These are phyloP conservation scores for Octodonta nipae DNA, from an alignment of 2,888 invertebrate species.

Conservation along the genomic window DNA sequence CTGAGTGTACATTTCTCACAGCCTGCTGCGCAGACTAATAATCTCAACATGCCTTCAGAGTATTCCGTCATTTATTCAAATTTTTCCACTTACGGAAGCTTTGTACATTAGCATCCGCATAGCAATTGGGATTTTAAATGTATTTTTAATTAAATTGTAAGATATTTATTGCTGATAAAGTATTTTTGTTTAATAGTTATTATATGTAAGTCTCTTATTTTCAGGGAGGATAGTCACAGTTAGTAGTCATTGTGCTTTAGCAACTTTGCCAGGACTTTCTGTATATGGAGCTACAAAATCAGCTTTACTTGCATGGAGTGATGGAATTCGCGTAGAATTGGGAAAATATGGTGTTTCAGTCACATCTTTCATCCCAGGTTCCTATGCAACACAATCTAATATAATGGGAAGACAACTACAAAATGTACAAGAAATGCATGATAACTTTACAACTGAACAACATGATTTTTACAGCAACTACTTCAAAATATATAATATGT, in stretches of 20 bases:
- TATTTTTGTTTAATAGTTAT: too few relatives aligned
- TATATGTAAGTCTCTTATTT: too few relatives aligned
- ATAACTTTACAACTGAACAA: conserved; percentile 49
- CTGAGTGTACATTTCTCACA: too few relatives aligned
- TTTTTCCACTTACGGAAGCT: too few relatives aligned
- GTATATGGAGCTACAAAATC: conserved; percentile 75
- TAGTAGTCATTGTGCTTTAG: conserved; percentile 67
- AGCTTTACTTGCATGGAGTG: conserved; percentile 59
- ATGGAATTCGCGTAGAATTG: conserved; percentile 60
- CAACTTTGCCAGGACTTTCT: conserved; percentile 58
- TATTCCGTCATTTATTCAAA: too few relatives aligned
- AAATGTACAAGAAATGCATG: conserved; percentile 51
- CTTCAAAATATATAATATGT: conserved; percentile 48
- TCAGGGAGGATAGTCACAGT: conserved; percentile 63
- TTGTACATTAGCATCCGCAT: too few relatives aligned
- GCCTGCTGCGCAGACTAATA: too few relatives aligned
- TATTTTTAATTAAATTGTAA: too few relatives aligned
- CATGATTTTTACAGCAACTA: conserved; percentile 49
- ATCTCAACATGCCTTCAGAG: too few relatives aligned
- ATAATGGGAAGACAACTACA: conserved; percentile 50
- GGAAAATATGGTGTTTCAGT: conserved; percentile 57
- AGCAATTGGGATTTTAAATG: too few relatives aligned
- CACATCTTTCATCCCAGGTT: conserved; percentile 65
- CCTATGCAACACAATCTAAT: conserved; percentile 55
- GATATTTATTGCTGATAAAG: too few relatives aligned